Evolutionary conservation across 1,140 invertebrate species (phyloP), one percentile per base, ranked within the genome.

Genomic region (Panagrolaimus sp.): DNA sequence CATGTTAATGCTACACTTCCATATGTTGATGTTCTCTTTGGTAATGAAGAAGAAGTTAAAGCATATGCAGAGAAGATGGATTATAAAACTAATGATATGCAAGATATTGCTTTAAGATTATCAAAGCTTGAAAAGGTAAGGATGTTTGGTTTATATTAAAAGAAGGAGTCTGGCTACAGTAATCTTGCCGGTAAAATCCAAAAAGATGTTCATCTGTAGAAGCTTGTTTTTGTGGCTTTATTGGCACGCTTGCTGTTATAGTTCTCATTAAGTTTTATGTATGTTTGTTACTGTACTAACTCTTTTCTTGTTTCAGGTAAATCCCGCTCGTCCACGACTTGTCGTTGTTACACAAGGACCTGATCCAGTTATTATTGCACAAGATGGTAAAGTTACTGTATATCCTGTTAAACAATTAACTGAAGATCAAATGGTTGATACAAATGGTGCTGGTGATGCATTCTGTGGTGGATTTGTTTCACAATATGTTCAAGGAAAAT

Each of bases 361-460:
- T 48, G 85, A 90, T 65, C 89, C 91, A 0, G 90, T 96, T 14
- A 87, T 98, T 66, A 84, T 96, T 16, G 91, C 89, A 0, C 84
- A 89, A 80, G 85, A 78, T 42, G 84, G 62, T 11, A 85, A 85
- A 74, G 85, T 93, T 0, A 87, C 82, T 25, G 88, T 92, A 80
- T 93, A 89, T 82, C 89, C 90, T 0, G 90, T 93, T 1, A 84
- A 82, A 1, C 83, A 82, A 65, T 80, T 98, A n/a, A 83, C 87
- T 8, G 77, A 86, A 64, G 89, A 91, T 64, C 74, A 93, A 81
- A 89, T 99, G 65, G 88, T 96, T 2, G 96, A 99, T 83, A 97
- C 96, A 0, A 99, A 98, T 87, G 96, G 94, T 53, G 96, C 96
- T 77, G 96, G 96, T 31, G 96, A 99, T 87, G 94, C 95, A 13